A percentile compares a stretch with the other conserved stretches of the same genome.
Conservation (phyloP, 2,888 invertebrate species). For the Drosophila fulvimacula region DNA sequence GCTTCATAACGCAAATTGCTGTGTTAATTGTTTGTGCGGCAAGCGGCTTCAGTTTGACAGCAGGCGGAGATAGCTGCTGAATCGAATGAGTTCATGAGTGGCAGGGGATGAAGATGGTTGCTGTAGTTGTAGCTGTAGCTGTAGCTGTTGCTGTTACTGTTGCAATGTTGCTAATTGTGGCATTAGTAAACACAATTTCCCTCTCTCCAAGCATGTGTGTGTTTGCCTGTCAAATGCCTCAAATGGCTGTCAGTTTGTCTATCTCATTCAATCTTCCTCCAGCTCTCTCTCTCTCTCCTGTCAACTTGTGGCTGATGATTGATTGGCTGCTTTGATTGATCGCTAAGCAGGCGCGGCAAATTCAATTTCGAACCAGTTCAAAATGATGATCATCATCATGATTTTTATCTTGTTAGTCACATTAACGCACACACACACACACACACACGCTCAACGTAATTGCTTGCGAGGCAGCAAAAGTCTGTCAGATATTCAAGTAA, state of each 20-base stretch:
- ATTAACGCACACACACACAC: slow-evolving; percentile 24
- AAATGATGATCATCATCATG: slow-evolving; percentile 38
- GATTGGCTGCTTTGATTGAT: slow-evolving; percentile 62
- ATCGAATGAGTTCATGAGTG: slow-evolving; percentile 17
- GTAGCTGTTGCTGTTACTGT: neutral
- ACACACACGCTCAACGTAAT: slow-evolving; percentile 14
- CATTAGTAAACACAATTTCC: slow-evolving; percentile 39
- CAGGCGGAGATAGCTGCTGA: slow-evolving; percentile 13
- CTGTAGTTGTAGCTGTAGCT: neutral
- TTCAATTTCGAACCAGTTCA: slow-evolving; percentile 39
- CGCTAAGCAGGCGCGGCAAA: slow-evolving; percentile 29
- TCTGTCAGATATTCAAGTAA: slow-evolving; percentile 25
- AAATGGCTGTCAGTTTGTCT: slow-evolving; percentile 42
- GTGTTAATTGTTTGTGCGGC: slow-evolving; percentile 54
- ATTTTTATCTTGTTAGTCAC: slow-evolving; percentile 45
- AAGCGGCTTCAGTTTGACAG: slow-evolving; percentile 44
- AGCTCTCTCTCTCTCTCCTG: neutral
- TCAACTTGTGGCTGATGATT: slow-evolving; percentile 45
- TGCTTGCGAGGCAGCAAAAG: slow-evolving; percentile 18
- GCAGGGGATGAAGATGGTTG: slow-evolving; percentile 1
- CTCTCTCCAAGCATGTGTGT: slow-evolving; percentile 7
- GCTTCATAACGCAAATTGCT: slow-evolving; percentile 37
- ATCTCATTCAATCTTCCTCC: neutral
- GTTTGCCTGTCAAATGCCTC: slow-evolving; percentile 46
- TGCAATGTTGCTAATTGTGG: slow-evolving; percentile 50